phyloP scores from a whole-genome alignment of 2,797 vertebrate genomes.

The Heterohyrax brucei region DNA sequence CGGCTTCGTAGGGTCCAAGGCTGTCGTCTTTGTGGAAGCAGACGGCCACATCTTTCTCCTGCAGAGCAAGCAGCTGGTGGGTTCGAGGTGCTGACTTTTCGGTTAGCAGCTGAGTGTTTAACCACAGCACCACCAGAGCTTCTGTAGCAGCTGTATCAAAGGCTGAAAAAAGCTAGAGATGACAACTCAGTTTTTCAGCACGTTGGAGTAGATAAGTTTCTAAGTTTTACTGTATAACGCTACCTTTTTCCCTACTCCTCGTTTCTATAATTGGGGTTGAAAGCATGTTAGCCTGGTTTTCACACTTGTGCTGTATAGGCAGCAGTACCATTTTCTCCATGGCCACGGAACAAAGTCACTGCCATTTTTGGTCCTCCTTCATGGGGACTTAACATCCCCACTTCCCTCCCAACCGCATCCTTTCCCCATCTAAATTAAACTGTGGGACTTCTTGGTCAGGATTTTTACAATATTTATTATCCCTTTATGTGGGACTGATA shows the following conservation, averaged over 20 bases:
- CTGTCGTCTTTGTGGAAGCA: neutral
- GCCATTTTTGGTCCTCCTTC: slow-evolving; percentile 62
- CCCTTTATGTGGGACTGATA: slow-evolving; percentile 6
- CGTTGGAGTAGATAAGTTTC: neutral
- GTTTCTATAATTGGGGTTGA: slow-evolving; percentile 47
- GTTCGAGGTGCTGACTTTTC: neutral
- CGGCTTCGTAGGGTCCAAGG: neutral
- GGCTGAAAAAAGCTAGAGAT: slow-evolving; percentile 56
- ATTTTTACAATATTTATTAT: slow-evolving; percentile 68
- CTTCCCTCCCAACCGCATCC: neutral
- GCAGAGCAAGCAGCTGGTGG: no score
- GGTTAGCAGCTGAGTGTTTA: neutral
- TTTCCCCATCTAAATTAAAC: slow-evolving; percentile 27
- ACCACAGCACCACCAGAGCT: neutral
- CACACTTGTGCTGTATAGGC: slow-evolving; percentile 24
- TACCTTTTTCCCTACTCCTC: neutral
- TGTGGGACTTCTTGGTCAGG: slow-evolving; percentile 58
- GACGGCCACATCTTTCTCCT: neutral
- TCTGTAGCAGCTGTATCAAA: neutral
- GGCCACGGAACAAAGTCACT: slow-evolving; percentile 31
- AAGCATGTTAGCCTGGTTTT: slow-evolving; percentile 51
- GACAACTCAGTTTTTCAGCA: slow-evolving; percentile 57
- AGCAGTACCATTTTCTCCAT: neutral
- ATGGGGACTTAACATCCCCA: slow-evolving; percentile 23
- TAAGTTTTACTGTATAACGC: slow-evolving; percentile 41